phyloP scores from a whole-genome alignment of 2,113 vertebrate species.

The Mastomys natalensis region DNA sequence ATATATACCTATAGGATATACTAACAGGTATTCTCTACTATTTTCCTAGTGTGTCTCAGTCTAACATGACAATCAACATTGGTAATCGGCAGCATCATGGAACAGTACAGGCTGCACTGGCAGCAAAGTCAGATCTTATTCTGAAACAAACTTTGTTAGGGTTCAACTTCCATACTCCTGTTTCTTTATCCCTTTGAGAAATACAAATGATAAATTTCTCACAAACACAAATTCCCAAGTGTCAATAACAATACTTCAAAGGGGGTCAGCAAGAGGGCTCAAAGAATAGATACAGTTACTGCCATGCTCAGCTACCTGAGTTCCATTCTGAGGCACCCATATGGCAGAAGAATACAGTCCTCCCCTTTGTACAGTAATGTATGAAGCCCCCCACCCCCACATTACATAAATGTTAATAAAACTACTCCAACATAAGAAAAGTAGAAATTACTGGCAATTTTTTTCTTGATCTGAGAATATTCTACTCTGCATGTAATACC shows the following conservation, averaged over 20 bases:
- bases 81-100: no score
- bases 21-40: neutral
- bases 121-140: neutral
- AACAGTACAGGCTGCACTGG: accelerated
- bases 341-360: neutral
- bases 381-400: neutral
- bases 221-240: neutral
- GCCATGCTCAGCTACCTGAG: neutral
- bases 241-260: neutral
- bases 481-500: neutral
- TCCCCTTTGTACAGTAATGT: no score
- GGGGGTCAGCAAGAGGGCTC: neutral
- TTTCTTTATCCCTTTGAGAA: neutral
- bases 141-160: neutral
- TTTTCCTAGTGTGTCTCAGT: neutral
- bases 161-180: neutral
- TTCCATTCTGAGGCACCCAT: neutral
- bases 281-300: neutral
- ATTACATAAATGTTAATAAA: neutral
- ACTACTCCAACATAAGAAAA: neutral
- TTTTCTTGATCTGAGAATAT: neutral
- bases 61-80: neutral
- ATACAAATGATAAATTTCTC: neutral
- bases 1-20: neutral
- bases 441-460: neutral